A percentile compares a stretch with the other conserved stretches of the same genome.
phyloP scores from a whole-genome alignment of 2,888 invertebrate genomes.

The Biston betularia region DNA sequence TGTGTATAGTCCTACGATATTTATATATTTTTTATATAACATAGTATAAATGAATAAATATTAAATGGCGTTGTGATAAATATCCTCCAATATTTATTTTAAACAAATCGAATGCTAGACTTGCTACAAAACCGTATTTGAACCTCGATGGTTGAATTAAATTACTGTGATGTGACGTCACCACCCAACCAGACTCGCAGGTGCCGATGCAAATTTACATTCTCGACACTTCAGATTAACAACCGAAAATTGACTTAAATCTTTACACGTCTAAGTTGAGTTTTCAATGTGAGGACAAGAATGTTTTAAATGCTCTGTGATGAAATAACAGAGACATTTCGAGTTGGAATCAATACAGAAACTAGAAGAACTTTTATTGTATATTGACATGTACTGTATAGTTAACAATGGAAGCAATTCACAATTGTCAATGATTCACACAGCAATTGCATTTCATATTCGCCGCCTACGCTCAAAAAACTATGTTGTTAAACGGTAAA shows the following conservation, averaged over 20 bases:
- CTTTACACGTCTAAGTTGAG: conserved; percentile 32
- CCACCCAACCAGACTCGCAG: conserved; percentile 73
- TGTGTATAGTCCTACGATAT: no score
- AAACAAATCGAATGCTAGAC: conserved; percentile 39
- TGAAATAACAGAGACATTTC: conserved; percentile 48
- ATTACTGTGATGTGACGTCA: conserved; percentile 72
- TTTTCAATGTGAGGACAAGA: conserved; percentile 39
- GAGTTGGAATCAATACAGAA: conserved; percentile 35
- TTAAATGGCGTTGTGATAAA: neutral
- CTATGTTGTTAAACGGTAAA: conserved; percentile 73
- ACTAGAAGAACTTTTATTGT: conserved; percentile 1
- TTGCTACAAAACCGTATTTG: conserved; percentile 39
- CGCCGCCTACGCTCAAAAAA: conserved; percentile 61
- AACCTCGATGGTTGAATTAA: conserved; percentile 53
- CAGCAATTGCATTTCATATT: conserved; percentile 35
- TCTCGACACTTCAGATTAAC: conserved; percentile 53
- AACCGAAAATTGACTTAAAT: conserved; percentile 50
- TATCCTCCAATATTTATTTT: conserved; percentile 30
- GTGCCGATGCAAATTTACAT: conserved; percentile 78
- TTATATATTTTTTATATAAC: no score
- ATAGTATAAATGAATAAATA: no score
- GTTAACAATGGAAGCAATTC: conserved; percentile 37
- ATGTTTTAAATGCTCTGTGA: conserved; percentile 41
- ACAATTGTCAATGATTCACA: conserved; percentile 43
- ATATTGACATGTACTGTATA: conserved; percentile 34